Base-by-base conservation (phyloP, 2,113 vertebrate species). In the Aldabrachelys gigantea region DNA sequence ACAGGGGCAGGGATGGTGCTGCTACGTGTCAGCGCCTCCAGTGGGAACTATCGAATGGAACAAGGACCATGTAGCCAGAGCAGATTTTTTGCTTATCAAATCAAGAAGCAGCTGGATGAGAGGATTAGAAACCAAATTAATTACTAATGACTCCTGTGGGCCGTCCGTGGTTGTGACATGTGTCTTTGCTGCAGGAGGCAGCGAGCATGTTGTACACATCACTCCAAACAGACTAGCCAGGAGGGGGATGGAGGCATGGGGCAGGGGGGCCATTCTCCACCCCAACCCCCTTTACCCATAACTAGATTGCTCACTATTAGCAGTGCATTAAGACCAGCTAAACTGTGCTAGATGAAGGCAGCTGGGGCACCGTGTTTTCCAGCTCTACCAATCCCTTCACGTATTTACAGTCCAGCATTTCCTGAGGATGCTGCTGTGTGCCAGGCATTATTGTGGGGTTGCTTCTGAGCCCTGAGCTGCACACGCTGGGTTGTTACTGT, bases 91-190 rank as follows among this genome's bases (percentile, higher is more conserved):
- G 85, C 95, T 97, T 96, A 96, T 96, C 96, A 89, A 93, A 94
- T 95, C 96, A 96, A 95, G 95, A 93, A 94, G 93, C 94, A 91
- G 94, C 90, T 94, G 96, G 96, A 97, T 97, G 95, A 97, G 95
- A 97, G 97, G 97, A 96, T 97, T 94, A 97, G 96, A 95, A 93
- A 82, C 82, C 84, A 94, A 97, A 98, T 97, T 96, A 97, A 97
- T 93, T 96, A 96, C 95, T 96, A 95, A 96, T 96, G 96, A 98
- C 92, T 93, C 96, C 88, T 59, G 76, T 1, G 25, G 84, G 49
- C 44, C 72, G 62, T 0, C 1, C 52, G 82, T 3, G 0, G 86
- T 8, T 92, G 69, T 81, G 88, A n/a, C 90, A 44, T 41, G 87
- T 76, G 44, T 24, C 50, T 85, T 31, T 3, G 82, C 14, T 41